These are phyloP conservation scores for Centropus bengalensis DNA, from an alignment of 2,113 vertebrate species.

Conservation along the genomic window DNA sequence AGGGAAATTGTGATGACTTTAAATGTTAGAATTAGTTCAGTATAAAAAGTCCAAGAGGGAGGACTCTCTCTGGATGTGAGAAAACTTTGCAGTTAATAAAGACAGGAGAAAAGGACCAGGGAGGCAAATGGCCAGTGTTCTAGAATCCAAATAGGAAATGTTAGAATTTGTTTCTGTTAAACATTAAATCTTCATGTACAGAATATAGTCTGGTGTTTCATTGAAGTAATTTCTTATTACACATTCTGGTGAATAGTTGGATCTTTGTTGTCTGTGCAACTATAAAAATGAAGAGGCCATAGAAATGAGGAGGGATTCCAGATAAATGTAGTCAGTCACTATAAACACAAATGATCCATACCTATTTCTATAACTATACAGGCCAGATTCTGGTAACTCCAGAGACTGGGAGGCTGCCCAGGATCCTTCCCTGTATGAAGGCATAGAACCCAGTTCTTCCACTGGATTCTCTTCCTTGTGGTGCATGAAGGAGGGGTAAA, in stretches of 20 bases:
- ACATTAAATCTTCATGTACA: not conserved
- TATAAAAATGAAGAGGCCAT: conserved; percentile 5
- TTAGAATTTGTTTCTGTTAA: not conserved
- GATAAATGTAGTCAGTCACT: not conserved
- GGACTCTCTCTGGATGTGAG: not conserved
- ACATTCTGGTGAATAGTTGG: not conserved
- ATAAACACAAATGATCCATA: not conserved
- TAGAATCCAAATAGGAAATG: not conserved
- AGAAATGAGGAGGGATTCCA: not conserved
- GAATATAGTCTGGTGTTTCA: not conserved
- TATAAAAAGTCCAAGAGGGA: not conserved
- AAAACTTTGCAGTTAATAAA: not conserved
- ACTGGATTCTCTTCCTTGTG: not conserved
- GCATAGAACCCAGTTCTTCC: not conserved
- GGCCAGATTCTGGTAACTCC: not conserved
- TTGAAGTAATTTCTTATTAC: conserved; percentile 35
- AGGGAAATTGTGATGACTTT: not conserved
- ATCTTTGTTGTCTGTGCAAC: not conserved
- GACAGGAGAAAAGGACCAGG: not conserved
- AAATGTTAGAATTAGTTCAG: not conserved
- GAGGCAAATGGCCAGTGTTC: not conserved
- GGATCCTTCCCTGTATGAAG: not conserved
- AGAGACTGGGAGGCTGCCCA: not conserved
- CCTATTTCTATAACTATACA: not conserved
- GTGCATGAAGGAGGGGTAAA: not conserved